Percentiles rank a stretch among this genome's conserved stretches.
Conservation (phyloP, 2,797 vertebrate species). For the Pangasius macronema region DNA sequence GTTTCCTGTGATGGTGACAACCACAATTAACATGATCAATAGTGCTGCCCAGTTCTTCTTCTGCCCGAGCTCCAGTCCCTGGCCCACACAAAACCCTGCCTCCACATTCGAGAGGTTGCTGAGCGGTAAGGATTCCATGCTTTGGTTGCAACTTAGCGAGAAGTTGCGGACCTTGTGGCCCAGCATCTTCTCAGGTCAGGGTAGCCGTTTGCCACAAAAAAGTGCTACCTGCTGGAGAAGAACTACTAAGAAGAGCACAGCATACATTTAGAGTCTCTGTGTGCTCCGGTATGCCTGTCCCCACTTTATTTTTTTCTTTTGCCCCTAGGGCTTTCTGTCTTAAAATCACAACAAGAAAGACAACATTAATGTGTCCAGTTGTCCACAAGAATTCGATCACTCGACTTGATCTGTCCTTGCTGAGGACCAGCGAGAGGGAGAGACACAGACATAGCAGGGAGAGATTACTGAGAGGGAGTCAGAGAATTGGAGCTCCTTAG, state of each 20-base stretch:
- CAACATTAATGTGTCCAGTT: neutral
- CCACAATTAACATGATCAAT: conserved; percentile 84
- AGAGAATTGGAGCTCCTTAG: conserved; percentile 40
- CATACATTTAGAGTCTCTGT: neutral
- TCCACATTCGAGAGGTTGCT: conserved; percentile 59
- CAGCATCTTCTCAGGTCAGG: conserved; percentile 9
- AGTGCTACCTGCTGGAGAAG: conserved; percentile 29
- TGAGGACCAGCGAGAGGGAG: conserved; percentile 4
- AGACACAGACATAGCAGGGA: conserved; percentile 13
- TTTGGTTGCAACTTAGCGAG: conserved; percentile 65
- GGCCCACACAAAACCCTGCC: conserved; percentile 1
- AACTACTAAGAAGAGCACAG: too few species aligned
- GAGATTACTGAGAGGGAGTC: neutral
- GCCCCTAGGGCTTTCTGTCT: conserved; percentile 7
- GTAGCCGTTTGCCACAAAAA: neutral
- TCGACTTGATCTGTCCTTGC: conserved; percentile 39
- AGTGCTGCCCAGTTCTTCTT: conserved; percentile 91
- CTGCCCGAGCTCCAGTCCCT: conserved; percentile 54
- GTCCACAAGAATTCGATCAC: conserved; percentile 39
- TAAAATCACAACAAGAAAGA: neutral
- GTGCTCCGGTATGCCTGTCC: neutral
- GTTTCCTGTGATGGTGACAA: conserved; percentile 91
- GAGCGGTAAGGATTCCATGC: conserved; percentile 51
- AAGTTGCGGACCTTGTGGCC: conserved; percentile 34
- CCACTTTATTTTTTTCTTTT: conserved; percentile 8